Evolutionary conservation across 2,113 vertebrate genomes (phyloP).

Genomic region (Phasianus colchicus): DNA sequence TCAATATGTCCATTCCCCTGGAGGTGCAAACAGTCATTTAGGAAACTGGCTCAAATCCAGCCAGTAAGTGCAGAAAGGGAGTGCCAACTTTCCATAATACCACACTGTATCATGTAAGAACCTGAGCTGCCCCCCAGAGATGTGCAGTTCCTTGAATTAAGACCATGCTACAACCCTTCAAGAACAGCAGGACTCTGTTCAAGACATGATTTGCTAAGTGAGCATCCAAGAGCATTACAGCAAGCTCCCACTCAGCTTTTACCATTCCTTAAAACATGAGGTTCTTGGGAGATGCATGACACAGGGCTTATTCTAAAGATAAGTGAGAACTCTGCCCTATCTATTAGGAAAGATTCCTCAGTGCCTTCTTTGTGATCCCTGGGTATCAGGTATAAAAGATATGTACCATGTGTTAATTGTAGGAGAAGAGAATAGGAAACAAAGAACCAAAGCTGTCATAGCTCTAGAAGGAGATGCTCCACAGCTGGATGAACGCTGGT

Average conservation of each 20-base stretch:
- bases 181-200: rapidly evolving
- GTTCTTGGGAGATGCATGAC: not conserved
- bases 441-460: not conserved
- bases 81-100: not conserved
- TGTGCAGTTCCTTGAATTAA: not conserved
- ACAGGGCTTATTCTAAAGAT: not conserved
- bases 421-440: not conserved
- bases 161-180: not conserved
- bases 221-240: not conserved
- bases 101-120: not conserved
- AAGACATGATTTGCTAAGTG: not conserved
- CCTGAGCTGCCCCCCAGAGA: not conserved
- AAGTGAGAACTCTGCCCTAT: not conserved
- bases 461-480: not conserved
- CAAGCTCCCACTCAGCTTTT: not conserved
- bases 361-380: not conserved
- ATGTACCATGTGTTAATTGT: not conserved
- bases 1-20: not conserved
- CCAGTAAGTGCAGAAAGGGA: not conserved
- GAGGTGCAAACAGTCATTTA: not conserved
- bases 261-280: not conserved
- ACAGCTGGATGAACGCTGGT: not conserved
- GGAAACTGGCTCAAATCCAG: not conserved
- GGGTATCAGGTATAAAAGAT: not conserved
- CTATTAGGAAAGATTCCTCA: not conserved